Evolutionary conservation across 2,113 vertebrate species (phyloP).

Genomic region (Camarhynchus parvulus): DNA sequence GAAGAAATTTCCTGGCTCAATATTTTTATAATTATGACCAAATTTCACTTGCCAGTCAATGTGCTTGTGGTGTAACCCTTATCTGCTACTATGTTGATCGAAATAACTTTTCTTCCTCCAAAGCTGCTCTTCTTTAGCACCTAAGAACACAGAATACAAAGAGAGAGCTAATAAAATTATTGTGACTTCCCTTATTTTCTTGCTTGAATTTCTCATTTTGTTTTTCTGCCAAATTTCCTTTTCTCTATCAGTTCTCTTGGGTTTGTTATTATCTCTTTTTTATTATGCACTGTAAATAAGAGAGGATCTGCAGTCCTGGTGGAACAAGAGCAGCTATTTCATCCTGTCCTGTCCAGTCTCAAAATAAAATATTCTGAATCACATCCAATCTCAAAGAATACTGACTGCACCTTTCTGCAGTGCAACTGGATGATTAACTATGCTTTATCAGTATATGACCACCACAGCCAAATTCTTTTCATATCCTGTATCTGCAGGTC

Average conservation of each 20-base stretch:
- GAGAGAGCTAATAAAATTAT: not conserved
- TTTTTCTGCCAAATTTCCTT: not conserved
- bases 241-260: not conserved
- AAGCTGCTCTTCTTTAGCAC: not conserved
- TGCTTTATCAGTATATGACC: not conserved
- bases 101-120: not conserved
- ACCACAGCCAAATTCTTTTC: conserved; percentile 10
- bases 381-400: not conserved
- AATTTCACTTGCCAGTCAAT: not conserved
- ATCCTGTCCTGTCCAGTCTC: not conserved
- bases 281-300: not conserved
- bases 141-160: not conserved
- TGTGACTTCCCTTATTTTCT: not conserved
- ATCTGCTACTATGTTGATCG: not conserved
- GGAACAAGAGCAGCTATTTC: not conserved
- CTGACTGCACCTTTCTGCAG: not conserved
- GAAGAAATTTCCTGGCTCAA: not conserved
- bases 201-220: not conserved
- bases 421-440: conserved; percentile 7
- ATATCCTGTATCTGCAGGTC: conserved; percentile 5
- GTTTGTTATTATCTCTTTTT: not conserved
- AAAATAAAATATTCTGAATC: not conserved
- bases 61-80: not conserved
- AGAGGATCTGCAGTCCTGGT: not conserved
- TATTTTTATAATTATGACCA: not conserved